A percentile compares a stretch with the other conserved stretches of the same genome.
These are phyloP conservation scores for Petrolisthes cinctipes DNA, from an alignment of 2,888 invertebrate genomes.

Conservation along the genomic window DNA sequence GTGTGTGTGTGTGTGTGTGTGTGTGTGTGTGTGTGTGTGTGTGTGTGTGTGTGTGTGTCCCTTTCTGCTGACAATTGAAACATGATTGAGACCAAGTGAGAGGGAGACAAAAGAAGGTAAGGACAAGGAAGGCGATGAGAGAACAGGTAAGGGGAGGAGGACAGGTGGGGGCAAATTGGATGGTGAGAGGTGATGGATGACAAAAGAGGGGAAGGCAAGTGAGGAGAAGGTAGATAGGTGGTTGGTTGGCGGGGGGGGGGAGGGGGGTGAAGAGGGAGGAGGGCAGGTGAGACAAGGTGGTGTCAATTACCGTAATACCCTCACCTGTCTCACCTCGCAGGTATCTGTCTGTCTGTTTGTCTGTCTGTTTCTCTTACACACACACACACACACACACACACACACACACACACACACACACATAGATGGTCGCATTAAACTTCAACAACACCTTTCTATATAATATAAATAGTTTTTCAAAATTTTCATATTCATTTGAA, in stretches of 20 bases:
- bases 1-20: too few relatives aligned
- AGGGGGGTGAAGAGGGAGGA: not conserved
- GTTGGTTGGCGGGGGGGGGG: not conserved
- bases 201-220: not conserved
- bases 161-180: not conserved
- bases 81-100: not conserved
- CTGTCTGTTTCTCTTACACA: not conserved
- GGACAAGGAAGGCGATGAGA: not conserved
- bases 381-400: not conserved
- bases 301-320: conserved; percentile 35
- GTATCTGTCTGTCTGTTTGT: not conserved
- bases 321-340: conserved; percentile 6
- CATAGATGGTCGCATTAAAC: too few relatives aligned
- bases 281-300: not conserved
- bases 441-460: too few relatives aligned
- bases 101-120: not conserved
- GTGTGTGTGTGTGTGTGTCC: too few relatives aligned
- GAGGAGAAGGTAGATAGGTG: not conserved
- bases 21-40: too few relatives aligned
- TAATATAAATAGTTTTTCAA: not conserved
- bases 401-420: not conserved
- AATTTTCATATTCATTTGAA: not conserved
- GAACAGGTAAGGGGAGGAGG: not conserved
- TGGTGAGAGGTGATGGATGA: not conserved
- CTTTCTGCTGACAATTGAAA: too few relatives aligned